Evolutionary conservation across 2,113 vertebrate genomes (phyloP).

Genomic region (human): DNA sequence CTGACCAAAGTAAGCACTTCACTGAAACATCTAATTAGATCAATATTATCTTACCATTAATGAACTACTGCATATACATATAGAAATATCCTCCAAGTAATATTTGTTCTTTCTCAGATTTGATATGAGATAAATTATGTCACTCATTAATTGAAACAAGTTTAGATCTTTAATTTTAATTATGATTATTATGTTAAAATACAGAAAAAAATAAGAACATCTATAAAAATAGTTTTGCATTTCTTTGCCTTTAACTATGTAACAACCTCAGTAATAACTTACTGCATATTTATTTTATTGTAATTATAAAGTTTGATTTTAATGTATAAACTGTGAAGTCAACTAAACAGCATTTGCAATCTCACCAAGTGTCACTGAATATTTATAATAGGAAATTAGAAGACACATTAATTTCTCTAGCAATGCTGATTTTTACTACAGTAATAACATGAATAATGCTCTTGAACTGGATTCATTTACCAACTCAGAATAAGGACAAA

Average conservation of each 20-base stretch:
- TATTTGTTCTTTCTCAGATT: neutral
- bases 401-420: conserved; percentile 69
- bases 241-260: conserved; percentile 47
- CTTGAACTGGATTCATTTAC: conserved; percentile 56
- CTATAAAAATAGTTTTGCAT: conserved; percentile 47
- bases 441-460: conserved; percentile 69
- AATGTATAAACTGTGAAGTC: conserved; percentile 66
- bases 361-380: conserved; percentile 75
- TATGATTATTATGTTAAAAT: conserved; percentile 50
- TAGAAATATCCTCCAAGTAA: neutral
- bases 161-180: conserved; percentile 57
- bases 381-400: conserved; percentile 79
- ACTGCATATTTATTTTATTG: conserved; percentile 74
- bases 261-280: conserved; percentile 56
- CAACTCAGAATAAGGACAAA: conserved; percentile 60
- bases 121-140: conserved; percentile 21
- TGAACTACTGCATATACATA: neutral
- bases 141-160: conserved; percentile 38
- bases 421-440: conserved; percentile 64
- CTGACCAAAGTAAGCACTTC: conserved; percentile 38
- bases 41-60: neutral
- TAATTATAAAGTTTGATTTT: conserved; percentile 74
- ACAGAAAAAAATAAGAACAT: conserved; percentile 48
- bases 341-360: conserved; percentile 70
- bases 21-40: conserved; percentile 4